These are phyloP conservation scores for Pygmarrhopalites habei DNA, from an alignment of 1,140 invertebrate genomes.

Conservation along the genomic window DNA sequence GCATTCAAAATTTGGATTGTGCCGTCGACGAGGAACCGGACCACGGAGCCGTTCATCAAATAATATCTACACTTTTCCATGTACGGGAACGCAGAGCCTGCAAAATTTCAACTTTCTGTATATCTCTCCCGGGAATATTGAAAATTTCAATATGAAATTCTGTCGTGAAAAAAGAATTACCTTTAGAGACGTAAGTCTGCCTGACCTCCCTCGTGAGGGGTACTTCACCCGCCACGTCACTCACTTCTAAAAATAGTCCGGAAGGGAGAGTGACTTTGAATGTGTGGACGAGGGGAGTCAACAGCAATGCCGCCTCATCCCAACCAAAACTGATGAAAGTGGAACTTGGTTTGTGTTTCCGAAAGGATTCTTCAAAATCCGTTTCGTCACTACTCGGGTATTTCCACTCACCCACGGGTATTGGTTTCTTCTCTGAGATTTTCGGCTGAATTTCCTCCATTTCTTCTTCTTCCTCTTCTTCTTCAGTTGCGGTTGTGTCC, in stretches of 20 bases:
- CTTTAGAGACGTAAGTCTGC: slow-evolving; percentile 20
- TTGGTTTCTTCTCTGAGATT: neutral
- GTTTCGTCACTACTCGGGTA: slow-evolving; percentile 26
- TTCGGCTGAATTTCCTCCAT: neutral
- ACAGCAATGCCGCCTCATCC: slow-evolving; percentile 7
- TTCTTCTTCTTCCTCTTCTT: slow-evolving; percentile 7
- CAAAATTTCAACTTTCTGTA: neutral
- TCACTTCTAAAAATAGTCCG: slow-evolving; percentile 6
- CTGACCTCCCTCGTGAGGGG: slow-evolving; percentile 17
- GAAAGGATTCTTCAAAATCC: slow-evolving; percentile 1
- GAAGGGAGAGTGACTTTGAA: slow-evolving; percentile 25
- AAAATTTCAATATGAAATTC: neutral
- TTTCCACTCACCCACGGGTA: slow-evolving; percentile 10
- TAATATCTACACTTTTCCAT: slow-evolving; percentile 20
- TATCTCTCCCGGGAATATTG: neutral
- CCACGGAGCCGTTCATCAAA: slow-evolving; percentile 16
- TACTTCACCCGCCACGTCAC: slow-evolving; percentile 11
- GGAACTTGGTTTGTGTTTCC: neutral
- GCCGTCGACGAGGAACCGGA: slow-evolving; percentile 19
- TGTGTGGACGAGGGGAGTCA: slow-evolving; percentile 14
- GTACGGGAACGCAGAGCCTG: slow-evolving; percentile 7
- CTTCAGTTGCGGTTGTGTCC: neutral
- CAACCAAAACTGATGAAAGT: neutral
- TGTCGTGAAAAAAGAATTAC: neutral
- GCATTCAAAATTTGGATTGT: slow-evolving; percentile 27